Base-by-base conservation (phyloP, 2,888 invertebrate genomes). In the Sesamia inferens region DNA sequence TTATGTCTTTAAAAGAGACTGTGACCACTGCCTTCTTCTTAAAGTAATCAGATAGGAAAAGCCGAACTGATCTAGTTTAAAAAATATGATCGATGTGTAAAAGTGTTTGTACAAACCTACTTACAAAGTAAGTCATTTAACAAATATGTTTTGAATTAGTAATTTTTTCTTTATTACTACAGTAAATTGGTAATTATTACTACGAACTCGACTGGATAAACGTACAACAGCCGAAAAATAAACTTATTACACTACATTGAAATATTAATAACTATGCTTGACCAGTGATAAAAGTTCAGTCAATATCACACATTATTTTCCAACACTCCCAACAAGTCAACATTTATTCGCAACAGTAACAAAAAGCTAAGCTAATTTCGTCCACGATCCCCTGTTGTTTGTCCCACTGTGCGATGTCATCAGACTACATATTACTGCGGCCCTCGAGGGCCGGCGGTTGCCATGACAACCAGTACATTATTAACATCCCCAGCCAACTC, bases 391-490 rank as follows among this genome's bases (percentile, higher is more conserved):
- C 51, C 48, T 47, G 31, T 39, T 74, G 57, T 81, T 84, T 77
- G 76, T 31, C 13, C 59, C 58, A 75, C 77, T 63, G 76, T 82
- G 85, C 82, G 77, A 70, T 78, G 77, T 82, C 85, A 86, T 83
- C 81, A 78, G 85, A 47, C 66, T 75, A 69, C 72, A 72, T 71
- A 81, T 78, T 71, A 75, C 44, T 68, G 55, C 31, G 73, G 58
- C 73, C 79, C 84, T 75, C 71, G 66, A 84, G 84, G 82, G 82
- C 79, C 79, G 76, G 87, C 79, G 65, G 87, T 88, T 78, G 83
- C 81, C 75, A 83, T 88, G 80, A 61, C 81, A 80, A 87, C 87
- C 74, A 74, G 78, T 84, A 84, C 73, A 88, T 88, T 87, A 89
- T 89, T 89, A 84, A 88, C 77, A 65, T 57, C 74, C 82, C 78